Percentiles rank a stretch among this genome's conserved stretches.
Conservation (phyloP, 2,113 vertebrate species). For the Prolemur simus region DNA sequence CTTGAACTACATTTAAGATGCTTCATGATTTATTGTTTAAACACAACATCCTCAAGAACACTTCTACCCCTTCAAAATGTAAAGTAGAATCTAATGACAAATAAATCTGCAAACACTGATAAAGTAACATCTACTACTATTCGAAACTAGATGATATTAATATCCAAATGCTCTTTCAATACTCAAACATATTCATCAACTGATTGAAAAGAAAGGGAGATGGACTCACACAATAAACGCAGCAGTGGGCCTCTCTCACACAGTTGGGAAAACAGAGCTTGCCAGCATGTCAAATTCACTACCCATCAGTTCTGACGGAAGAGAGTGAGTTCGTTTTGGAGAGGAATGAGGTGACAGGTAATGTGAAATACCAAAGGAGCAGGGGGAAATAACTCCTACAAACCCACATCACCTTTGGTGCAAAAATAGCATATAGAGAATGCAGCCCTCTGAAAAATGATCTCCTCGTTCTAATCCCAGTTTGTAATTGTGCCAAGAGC, state of each 20-base stretch:
- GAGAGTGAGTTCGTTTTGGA: not conserved
- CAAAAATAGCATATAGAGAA: not conserved
- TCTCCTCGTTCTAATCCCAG: not conserved
- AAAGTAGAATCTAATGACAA: constrained; percentile 67
- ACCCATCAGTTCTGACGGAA: not conserved
- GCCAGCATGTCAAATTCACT: not conserved
- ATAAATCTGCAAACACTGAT: constrained; percentile 64
- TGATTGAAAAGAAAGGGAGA: not conserved
- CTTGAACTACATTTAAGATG: constrained; percentile 63
- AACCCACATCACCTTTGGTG: not conserved
- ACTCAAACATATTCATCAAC: not conserved
- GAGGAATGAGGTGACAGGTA: not conserved
- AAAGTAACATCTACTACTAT: constrained; percentile 60
- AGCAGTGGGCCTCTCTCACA: not conserved
- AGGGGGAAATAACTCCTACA: not conserved
- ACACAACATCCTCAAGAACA: not conserved
- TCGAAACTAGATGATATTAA: not conserved
- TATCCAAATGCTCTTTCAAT: not conserved
- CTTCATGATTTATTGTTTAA: constrained; percentile 58
- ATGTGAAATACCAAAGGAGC: not conserved
- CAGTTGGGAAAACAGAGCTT: not conserved
- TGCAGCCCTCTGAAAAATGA: not conserved
- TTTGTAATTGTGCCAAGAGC: not conserved
- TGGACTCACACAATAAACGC: not conserved
- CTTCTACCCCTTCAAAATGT: constrained; percentile 71